Conservation (phyloP, 2,113 vertebrate species). For the Sprattus sprattus region DNA sequence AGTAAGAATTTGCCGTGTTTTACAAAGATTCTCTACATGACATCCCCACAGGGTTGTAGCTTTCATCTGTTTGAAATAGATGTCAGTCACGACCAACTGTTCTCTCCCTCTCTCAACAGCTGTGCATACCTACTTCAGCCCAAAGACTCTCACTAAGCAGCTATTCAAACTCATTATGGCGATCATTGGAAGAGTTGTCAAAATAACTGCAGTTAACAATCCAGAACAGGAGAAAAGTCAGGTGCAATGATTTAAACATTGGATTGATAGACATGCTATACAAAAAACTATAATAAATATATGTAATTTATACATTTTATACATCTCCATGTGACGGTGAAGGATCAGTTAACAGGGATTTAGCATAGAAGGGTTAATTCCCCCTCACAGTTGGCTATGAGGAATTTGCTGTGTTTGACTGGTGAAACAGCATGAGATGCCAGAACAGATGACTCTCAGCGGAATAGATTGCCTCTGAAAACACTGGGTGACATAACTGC, state of each 20-base stretch:
- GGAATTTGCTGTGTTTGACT: slow-evolving; percentile 3
- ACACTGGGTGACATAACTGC: neutral
- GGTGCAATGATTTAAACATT: neutral
- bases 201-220: too few relatives aligned
- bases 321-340: neutral
- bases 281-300: neutral
- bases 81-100: neutral
- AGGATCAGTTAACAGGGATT: neutral
- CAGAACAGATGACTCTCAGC: slow-evolving; percentile 6
- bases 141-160: neutral
- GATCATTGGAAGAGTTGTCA: too few relatives aligned
- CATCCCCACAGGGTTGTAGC: too few relatives aligned
- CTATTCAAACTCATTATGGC: neutral
- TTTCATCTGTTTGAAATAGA: too few relatives aligned
- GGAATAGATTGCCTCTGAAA: neutral
- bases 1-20: too few relatives aligned
- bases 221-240: too few relatives aligned
- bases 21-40: too few relatives aligned
- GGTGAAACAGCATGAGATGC: slow-evolving; percentile 21
- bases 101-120: neutral
- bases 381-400: neutral
- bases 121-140: neutral
- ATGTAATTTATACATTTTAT: neutral
- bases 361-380: neutral
- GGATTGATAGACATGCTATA: too few relatives aligned